A percentile compares a stretch with the other conserved stretches of the same genome.
phyloP scores from a whole-genome alignment of 1,140 invertebrate species.

The Drosophila arawakana region DNA sequence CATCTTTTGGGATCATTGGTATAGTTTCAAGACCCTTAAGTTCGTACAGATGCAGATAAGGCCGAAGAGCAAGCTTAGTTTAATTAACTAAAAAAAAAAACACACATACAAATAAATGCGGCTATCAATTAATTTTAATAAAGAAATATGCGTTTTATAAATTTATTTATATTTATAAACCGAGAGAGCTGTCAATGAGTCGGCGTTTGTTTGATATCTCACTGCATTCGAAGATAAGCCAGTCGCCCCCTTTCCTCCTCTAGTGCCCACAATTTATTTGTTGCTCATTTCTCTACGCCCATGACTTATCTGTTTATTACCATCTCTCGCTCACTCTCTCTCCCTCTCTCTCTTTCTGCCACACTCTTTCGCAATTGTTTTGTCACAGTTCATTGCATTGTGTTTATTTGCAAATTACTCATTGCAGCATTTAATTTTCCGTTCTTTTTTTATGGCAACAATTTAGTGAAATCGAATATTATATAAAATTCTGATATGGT shows the following conservation, averaged over 20 bases:
- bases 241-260: background rate
- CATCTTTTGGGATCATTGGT: conserved; percentile 70
- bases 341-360: background rate
- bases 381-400: conserved; percentile 59
- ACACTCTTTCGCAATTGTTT: conserved; percentile 30
- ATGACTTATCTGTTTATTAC: conserved; percentile 8
- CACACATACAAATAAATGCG: background rate
- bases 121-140: conserved; percentile 29
- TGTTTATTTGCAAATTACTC: conserved; percentile 35
- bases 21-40: conserved; percentile 63
- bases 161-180: conserved; percentile 8
- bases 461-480: conserved; percentile 68
- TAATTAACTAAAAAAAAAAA: conserved; percentile 9
- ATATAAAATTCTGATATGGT: conserved; percentile 10
- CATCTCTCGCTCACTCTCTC: background rate
- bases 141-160: conserved; percentile 5
- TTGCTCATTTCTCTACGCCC: conserved; percentile 11
- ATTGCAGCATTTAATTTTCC: conserved; percentile 68
- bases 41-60: conserved; percentile 69
- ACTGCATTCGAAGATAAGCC: conserved; percentile 25
- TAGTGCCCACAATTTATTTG: background rate
- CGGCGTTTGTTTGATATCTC: conserved; percentile 30
- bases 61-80: conserved; percentile 55
- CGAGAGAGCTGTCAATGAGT: conserved; percentile 31
- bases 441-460: conserved; percentile 60